Base-by-base conservation (phyloP, 2,113 vertebrate genomes). In the Entelurus aequoreus region DNA sequence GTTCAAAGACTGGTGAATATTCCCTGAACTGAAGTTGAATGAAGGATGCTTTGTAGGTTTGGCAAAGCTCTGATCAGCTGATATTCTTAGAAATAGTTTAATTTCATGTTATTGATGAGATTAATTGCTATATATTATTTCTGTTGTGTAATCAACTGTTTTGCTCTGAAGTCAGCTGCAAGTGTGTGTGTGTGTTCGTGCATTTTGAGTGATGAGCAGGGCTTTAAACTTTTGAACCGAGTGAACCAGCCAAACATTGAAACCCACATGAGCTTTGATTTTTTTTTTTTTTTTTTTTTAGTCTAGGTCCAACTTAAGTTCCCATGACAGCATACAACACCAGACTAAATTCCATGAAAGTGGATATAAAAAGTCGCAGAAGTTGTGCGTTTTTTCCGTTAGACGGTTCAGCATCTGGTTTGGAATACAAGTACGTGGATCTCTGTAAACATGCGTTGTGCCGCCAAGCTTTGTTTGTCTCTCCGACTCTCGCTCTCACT, bases 151-250 rank as follows among this genome's bases (percentile, higher is more conserved):
- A 54, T n/a, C 7, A 54, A 12, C 19, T 52, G 28, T 52, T 52
- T 51, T 11, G 11, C 4, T 35, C 4, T 5, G 4, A 56, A 42
- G 3, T 42, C 40, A 47, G 54, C 44, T 65, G 61, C 40, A 42
- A 6, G n/a, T 10, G 6, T 50, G 19, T 53, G 21, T 9, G 54
- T 55, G 64, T 60, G 9, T 3, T 38, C 1, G 66, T 64, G 58
- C 51, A 42, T 69, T 75, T 72, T 44, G 8, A 65, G 21, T 51
- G 38, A 11, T 1, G 12, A 36, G 37, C 16, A 48, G 58, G 16
- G 66, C 16, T 68, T 72, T 60, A 60, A 67, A 70, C 62, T 76
- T 77, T 80, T 77, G 49, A 81, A 71, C 66, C 54, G 59, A 9
- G 38, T 38, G 21, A 56, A 75, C 36, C 61, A 51, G 57, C 37